These are phyloP conservation scores for Hippopotamus amphibius DNA, from an alignment of 2,113 vertebrate species.

Conservation along the genomic window DNA sequence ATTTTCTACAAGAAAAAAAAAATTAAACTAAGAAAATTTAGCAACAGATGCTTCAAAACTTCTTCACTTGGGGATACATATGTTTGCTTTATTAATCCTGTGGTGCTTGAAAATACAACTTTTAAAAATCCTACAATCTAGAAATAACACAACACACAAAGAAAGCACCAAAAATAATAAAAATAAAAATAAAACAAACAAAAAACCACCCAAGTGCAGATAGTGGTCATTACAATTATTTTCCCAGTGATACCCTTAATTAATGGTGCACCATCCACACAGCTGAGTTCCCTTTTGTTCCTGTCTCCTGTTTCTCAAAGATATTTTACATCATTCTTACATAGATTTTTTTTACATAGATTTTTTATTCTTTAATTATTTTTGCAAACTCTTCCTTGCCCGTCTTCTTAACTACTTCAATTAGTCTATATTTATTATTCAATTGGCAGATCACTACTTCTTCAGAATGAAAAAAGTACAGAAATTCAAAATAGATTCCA, in stretches of 20 bases:
- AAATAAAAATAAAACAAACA: background rate
- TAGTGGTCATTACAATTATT: background rate
- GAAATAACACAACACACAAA: background rate
- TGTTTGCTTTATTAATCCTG: background rate
- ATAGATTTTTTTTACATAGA: background rate
- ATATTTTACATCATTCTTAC: background rate
- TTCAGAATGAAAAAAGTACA: background rate
- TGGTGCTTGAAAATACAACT: background rate
- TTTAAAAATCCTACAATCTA: background rate
- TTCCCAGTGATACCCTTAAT: background rate
- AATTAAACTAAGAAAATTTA: constrained; percentile 34
- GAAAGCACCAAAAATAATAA: background rate
- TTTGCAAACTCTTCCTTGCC: background rate
- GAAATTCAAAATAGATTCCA: constrained; percentile 44
- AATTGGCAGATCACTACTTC: background rate
- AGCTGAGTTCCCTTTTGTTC: background rate
- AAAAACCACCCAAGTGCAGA: background rate
- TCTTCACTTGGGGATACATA: background rate
- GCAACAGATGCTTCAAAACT: background rate
- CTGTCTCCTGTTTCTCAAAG: background rate
- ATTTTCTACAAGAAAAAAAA: constrained; percentile 28
- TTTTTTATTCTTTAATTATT: background rate
- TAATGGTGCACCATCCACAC: background rate
- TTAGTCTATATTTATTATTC: background rate
- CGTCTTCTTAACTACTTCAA: background rate